Conservation (phyloP, 1,140 invertebrate genomes). For the Nasonia giraulti region DNA sequence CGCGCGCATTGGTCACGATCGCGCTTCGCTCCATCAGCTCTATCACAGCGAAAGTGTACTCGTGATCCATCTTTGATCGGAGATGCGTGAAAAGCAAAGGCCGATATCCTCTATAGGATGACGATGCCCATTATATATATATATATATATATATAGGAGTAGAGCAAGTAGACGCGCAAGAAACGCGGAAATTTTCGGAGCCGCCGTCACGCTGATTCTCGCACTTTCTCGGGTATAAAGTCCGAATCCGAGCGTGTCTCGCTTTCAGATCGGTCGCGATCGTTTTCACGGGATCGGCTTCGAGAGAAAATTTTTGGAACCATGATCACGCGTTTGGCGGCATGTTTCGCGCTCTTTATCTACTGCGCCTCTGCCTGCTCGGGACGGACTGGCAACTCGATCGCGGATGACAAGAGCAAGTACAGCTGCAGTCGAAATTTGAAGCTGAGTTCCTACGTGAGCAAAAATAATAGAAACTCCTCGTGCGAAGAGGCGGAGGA, state of each 20-base stretch:
- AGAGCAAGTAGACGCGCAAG: not conserved
- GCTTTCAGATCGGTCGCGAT: slow-evolving; percentile 13
- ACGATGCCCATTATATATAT: not conserved
- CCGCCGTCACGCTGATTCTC: not conserved
- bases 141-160: too few species aligned
- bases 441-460: slow-evolving; percentile 50
- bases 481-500: slow-evolving; percentile 51
- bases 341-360: not conserved
- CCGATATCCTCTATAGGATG: not conserved
- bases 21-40: not conserved
- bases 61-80: not conserved
- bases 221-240: slow-evolving; percentile 43
- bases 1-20: slow-evolving; percentile 30
- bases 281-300: not conserved
- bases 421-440: slow-evolving; percentile 52
- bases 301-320: not conserved
- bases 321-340: not conserved
- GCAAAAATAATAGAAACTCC: slow-evolving; percentile 56
- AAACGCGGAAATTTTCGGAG: slow-evolving; percentile 33
- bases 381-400: slow-evolving; percentile 10
- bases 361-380: not conserved
- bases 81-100: slow-evolving; percentile 26
- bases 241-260: slow-evolving; percentile 29
- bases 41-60: slow-evolving; percentile 18
- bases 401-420: slow-evolving; percentile 13